Percentiles rank a stretch among this genome's conserved stretches.
These are phyloP conservation scores for Erebia epiphron DNA, from an alignment of 2,888 invertebrate genomes.

Conservation along the genomic window DNA sequence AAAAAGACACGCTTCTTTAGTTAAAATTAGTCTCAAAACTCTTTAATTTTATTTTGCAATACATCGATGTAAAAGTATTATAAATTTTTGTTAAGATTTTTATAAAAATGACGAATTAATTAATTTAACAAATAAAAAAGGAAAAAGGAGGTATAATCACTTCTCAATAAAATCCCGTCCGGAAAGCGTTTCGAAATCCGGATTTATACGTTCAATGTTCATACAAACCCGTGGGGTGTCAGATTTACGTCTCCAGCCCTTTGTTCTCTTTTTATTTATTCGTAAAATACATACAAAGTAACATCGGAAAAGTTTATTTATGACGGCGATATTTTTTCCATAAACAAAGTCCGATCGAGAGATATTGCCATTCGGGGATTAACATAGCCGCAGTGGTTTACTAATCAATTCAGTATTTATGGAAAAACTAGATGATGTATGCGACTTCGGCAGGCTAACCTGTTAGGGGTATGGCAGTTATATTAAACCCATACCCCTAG, in stretches of 20 bases:
- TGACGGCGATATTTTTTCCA: constrained; percentile 1
- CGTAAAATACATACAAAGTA: not conserved
- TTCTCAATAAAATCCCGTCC: constrained; percentile 11
- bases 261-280: constrained; percentile 15
- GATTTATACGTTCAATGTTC: constrained; percentile 15
- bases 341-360: not conserved
- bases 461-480: too few relatives aligned
- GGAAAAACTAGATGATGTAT: too few relatives aligned
- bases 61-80: not conserved
- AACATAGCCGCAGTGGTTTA: not conserved
- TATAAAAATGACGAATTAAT: not conserved
- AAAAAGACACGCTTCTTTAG: too few relatives aligned
- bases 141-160: not conserved
- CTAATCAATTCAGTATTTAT: too few relatives aligned
- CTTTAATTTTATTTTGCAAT: not conserved
- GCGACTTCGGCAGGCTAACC: too few relatives aligned
- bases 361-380: not conserved
- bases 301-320: constrained; percentile 14
- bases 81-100: not conserved
- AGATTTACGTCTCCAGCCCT: constrained; percentile 16
- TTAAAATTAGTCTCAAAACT: too few relatives aligned
- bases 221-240: not conserved
- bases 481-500: too few relatives aligned
- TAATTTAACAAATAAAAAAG: not conserved
- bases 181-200: constrained; percentile 21